Evolutionary conservation across 2,888 invertebrate genomes (phyloP).

Genomic region (Piscicola geometra): DNA sequence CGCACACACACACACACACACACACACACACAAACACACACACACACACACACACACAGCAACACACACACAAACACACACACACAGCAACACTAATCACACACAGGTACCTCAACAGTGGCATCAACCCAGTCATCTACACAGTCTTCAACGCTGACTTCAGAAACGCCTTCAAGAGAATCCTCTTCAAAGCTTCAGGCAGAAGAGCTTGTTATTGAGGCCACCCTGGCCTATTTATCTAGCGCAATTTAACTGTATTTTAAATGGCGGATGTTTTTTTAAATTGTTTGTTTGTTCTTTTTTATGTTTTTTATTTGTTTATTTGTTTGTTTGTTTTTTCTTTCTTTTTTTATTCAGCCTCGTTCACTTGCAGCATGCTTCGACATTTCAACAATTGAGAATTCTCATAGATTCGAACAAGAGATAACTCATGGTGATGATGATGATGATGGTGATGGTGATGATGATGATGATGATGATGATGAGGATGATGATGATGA

Average conservation of each 20-base stretch:
- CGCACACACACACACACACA: conserved; percentile 14
- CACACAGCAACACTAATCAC: not conserved
- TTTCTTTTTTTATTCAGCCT: too few species aligned
- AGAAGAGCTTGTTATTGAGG: too few species aligned
- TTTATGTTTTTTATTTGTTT: not conserved
- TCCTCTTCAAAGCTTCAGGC: not conserved
- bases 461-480: too few species aligned
- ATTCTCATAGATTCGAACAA: too few species aligned
- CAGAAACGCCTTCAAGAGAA: conserved; percentile 28
- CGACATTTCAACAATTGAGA: too few species aligned
- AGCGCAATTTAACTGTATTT: not conserved
- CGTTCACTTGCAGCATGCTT: too few species aligned
- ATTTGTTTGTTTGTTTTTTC: too few species aligned
- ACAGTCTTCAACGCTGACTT: conserved; percentile 31
- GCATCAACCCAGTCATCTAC: conserved; percentile 33
- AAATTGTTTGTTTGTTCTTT: not conserved
- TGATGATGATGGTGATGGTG: too few species aligned
- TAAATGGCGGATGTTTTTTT: not conserved
- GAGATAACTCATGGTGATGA: too few species aligned
- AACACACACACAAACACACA: not conserved
- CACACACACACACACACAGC: not conserved
- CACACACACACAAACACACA: not conserved
- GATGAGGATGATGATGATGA: too few species aligned
- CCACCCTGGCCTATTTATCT: not conserved
- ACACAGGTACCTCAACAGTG: conserved; percentile 17